Percentiles rank a stretch among this genome's conserved stretches.
Evolutionary conservation across 2,797 vertebrate species (phyloP).

Genomic region (Macropodus opercularis): DNA sequence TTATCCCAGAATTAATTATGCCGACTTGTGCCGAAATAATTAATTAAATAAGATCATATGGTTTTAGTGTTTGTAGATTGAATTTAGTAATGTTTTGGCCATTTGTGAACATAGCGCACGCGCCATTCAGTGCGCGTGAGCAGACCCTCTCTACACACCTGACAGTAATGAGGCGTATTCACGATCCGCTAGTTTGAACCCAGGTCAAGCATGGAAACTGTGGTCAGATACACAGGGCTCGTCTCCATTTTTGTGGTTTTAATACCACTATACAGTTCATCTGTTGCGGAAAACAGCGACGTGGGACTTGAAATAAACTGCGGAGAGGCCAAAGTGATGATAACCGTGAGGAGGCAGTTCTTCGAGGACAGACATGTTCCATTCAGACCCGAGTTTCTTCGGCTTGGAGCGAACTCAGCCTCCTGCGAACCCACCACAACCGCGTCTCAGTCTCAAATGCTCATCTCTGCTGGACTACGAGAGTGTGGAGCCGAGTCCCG

Average conservation of each 20-base stretch:
- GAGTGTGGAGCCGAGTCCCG: conserved; percentile 54
- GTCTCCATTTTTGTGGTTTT: not conserved
- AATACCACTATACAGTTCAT: not conserved
- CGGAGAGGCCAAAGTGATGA: conserved; percentile 45
- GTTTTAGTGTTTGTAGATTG: too few relatives aligned
- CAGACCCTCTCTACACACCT: conserved; percentile 9
- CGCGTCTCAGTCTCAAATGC: conserved; percentile 14
- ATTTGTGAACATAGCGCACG: not conserved
- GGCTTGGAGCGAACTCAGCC: conserved; percentile 30
- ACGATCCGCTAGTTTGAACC: not conserved
- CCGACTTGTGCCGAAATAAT: too few relatives aligned
- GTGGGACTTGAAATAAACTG: conserved; percentile 41
- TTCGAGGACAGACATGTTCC: conserved; percentile 40
- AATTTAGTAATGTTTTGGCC: not conserved
- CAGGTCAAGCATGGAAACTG: not conserved
- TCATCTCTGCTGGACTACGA: conserved; percentile 51
- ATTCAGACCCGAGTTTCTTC: conserved; percentile 33
- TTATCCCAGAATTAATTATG: too few relatives aligned
- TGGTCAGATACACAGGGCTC: rapidly evolving
- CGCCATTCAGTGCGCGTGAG: not conserved
- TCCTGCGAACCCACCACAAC: conserved; percentile 13
- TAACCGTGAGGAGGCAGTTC: conserved; percentile 34
- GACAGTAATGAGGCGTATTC: not conserved
- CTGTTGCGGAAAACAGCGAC: rapidly evolving
- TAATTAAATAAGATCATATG: too few relatives aligned